phyloP scores from a whole-genome alignment of 2,797 vertebrate genomes.

The Momotus momota region DNA sequence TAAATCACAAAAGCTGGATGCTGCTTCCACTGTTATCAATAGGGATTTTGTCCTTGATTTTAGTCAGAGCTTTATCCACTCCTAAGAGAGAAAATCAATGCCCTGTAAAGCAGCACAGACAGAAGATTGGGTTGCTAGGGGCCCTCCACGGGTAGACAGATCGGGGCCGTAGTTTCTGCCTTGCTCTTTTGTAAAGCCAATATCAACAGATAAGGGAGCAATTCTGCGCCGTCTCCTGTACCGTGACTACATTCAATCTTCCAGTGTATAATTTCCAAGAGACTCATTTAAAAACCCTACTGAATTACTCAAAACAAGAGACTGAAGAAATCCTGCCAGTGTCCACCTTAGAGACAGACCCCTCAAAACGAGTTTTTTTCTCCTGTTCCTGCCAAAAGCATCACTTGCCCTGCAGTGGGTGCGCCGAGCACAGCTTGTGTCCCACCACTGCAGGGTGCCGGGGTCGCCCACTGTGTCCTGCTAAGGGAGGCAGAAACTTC shows the following conservation, averaged over 20 bases:
- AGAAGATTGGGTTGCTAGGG: background rate
- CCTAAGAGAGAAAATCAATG: slow-evolving; percentile 21
- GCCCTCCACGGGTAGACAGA: background rate
- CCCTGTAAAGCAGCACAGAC: background rate
- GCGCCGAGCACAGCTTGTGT: accelerated
- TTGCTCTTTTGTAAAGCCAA: background rate
- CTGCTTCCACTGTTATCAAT: background rate
- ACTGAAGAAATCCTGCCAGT: background rate
- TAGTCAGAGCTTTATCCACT: background rate
- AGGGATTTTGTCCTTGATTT: slow-evolving; percentile 36
- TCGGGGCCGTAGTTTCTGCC: background rate
- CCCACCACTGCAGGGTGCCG: accelerated
- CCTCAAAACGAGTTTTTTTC: background rate
- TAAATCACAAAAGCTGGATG: slow-evolving; percentile 11
- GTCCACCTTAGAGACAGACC: background rate
- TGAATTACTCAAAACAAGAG: background rate
- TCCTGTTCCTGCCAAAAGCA: background rate
- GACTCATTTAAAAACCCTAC: background rate
- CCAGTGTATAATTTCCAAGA: background rate
- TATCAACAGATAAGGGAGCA: slow-evolving; percentile 25
- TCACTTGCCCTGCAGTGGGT: accelerated
- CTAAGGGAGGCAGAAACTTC: background rate
- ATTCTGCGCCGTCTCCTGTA: accelerated
- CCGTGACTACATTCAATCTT: accelerated
- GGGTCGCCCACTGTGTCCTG: background rate